Percentiles rank a stretch among this genome's conserved stretches.
phyloP scores from a whole-genome alignment of 1,140 invertebrate genomes.

The Drosophila hydei region DNA sequence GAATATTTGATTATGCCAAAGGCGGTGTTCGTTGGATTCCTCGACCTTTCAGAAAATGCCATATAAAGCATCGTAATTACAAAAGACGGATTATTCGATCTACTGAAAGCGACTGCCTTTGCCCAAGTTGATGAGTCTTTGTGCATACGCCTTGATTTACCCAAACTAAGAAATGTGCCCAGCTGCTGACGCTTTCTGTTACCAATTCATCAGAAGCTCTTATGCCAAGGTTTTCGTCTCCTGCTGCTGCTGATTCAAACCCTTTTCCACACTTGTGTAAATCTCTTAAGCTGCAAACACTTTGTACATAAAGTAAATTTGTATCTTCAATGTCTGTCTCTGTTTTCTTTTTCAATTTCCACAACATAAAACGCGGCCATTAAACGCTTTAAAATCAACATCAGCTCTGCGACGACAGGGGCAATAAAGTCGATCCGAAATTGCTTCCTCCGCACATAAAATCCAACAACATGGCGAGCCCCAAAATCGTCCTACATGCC shows the following conservation, averaged over 20 bases:
- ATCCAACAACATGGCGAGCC: slow-evolving; percentile 53
- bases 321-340: slow-evolving; percentile 37
- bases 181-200: slow-evolving; percentile 20
- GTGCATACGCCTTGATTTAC: neutral
- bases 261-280: slow-evolving; percentile 26
- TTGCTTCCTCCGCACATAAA: slow-evolving; percentile 79
- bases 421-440: slow-evolving; percentile 81
- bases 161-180: neutral
- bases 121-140: slow-evolving; percentile 7
- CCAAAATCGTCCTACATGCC: slow-evolving; percentile 50
- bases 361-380: slow-evolving; percentile 54
- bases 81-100: slow-evolving; percentile 25
- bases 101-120: neutral
- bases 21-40: neutral
- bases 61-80: slow-evolving; percentile 49
- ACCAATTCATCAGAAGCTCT: slow-evolving; percentile 64
- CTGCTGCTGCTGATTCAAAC: slow-evolving; percentile 1
- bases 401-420: slow-evolving; percentile 62
- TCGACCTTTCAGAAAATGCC: slow-evolving; percentile 48
- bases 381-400: slow-evolving; percentile 82
- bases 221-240: slow-evolving; percentile 18
- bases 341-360: slow-evolving; percentile 70
- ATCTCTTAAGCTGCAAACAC: slow-evolving; percentile 73
- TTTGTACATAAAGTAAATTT: slow-evolving; percentile 72
- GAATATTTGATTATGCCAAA: slow-evolving; percentile 72